Evolutionary conservation across 2,888 invertebrate species (phyloP).

Genomic region (Osmoderma eremita): DNA sequence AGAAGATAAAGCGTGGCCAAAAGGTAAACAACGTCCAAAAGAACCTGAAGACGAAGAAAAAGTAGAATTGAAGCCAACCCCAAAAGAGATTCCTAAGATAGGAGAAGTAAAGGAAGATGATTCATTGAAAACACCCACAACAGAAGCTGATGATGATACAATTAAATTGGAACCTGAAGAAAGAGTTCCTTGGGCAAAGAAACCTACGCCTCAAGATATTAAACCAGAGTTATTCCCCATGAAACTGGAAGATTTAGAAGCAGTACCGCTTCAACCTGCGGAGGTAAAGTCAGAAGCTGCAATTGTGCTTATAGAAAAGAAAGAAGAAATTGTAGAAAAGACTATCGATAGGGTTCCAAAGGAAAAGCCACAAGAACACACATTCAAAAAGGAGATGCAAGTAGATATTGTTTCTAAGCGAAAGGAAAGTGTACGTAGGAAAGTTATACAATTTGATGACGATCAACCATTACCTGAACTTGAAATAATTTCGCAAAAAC

Average conservation of each 20-base stretch:
- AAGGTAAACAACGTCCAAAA: slow-evolving; percentile 48
- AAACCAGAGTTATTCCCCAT: slow-evolving; percentile 57
- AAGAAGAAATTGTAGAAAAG: slow-evolving; percentile 47
- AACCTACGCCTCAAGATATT: slow-evolving; percentile 40
- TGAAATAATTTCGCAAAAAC: slow-evolving; percentile 70
- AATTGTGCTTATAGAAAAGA: slow-evolving; percentile 63
- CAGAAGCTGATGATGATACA: slow-evolving; percentile 50
- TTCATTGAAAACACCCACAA: slow-evolving; percentile 53
- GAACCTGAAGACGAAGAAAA: slow-evolving; percentile 57
- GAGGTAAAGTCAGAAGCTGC: slow-evolving; percentile 64
- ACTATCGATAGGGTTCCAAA: slow-evolving; percentile 43
- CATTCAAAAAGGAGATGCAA: slow-evolving; percentile 68
- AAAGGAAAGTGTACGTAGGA: slow-evolving; percentile 63
- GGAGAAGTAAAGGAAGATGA: slow-evolving; percentile 50
- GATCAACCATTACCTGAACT: slow-evolving; percentile 69
- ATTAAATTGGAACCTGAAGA: slow-evolving; percentile 47
- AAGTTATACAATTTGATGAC: slow-evolving; percentile 65
- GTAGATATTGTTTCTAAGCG: slow-evolving; percentile 67
- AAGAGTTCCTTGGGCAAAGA: slow-evolving; percentile 41
- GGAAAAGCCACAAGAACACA: slow-evolving; percentile 53
- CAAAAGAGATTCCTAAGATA: slow-evolving; percentile 58
- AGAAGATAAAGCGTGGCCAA: slow-evolving; percentile 43
- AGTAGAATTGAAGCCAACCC: slow-evolving; percentile 63
- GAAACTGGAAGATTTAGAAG: slow-evolving; percentile 56
- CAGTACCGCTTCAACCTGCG: slow-evolving; percentile 55